phyloP scores from a whole-genome alignment of 2,888 invertebrate species.

The Mimachlamys varia region DNA sequence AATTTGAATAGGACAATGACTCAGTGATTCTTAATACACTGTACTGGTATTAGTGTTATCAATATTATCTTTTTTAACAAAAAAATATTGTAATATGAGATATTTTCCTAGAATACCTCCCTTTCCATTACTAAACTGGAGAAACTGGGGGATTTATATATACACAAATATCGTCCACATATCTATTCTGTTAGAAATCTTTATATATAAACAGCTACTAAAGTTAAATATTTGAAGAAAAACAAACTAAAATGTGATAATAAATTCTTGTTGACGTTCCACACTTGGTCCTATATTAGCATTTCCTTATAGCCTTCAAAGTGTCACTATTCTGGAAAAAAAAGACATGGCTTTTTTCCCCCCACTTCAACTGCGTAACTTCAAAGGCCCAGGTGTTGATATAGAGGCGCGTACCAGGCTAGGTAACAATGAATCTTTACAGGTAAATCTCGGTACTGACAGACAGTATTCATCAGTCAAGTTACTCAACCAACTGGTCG shows the following conservation, averaged over 20 bases:
- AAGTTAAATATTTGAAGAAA: background rate
- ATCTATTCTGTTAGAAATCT: no score
- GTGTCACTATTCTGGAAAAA: background rate
- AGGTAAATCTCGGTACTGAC: background rate
- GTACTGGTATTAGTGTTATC: no score
- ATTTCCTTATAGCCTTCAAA: background rate
- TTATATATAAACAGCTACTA: no score
- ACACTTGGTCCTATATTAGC: background rate
- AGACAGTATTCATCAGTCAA: background rate
- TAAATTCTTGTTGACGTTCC: background rate
- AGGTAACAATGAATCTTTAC: background rate
- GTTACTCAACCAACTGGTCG: background rate
- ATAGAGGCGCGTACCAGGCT: background rate
- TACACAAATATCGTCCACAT: no score
- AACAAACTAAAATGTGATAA: background rate
- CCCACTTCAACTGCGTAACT: background rate
- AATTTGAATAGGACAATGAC: no score
- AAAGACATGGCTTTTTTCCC: background rate
- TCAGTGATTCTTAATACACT: no score
- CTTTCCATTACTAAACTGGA: no score
- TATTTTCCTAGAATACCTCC: no score
- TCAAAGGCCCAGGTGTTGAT: slow-evolving; percentile 19
- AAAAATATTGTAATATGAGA: no score
- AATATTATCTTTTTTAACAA: no score
- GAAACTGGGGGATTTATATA: no score